Evolutionary conservation across 2,888 invertebrate species (phyloP).

Genomic region (Cephus pygmeus): DNA sequence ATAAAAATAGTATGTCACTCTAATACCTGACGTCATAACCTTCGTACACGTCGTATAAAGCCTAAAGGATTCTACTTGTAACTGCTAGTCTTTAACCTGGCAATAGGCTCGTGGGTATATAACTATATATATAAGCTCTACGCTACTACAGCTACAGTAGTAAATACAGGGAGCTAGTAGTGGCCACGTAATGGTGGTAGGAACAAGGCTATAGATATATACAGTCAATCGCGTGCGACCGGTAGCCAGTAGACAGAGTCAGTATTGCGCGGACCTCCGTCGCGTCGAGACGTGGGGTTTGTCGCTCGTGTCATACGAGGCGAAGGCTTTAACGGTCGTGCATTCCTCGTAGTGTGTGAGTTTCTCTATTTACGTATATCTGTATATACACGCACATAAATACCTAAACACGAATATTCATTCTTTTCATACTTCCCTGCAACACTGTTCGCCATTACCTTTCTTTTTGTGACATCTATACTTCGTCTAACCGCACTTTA

Average conservation of each 20-base stretch:
- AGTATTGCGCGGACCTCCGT: constrained; percentile 61
- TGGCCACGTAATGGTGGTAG: not conserved
- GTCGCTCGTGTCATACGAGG: not conserved
- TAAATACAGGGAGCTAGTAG: not conserved
- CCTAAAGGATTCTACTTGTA: not conserved
- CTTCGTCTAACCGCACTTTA: not conserved
- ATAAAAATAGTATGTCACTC: not conserved
- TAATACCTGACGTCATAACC: not conserved
- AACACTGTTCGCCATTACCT: not conserved
- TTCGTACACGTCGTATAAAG: not conserved
- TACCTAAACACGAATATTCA: constrained; percentile 9
- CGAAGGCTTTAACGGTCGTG: not conserved
- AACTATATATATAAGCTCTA: not conserved
- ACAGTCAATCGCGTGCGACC: constrained; percentile 1
- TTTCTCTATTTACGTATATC: not conserved
- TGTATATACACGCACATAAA: not conserved
- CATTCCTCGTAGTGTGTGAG: constrained; percentile 4
- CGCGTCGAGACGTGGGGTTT: constrained; percentile 51
- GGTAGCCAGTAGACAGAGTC: constrained; percentile 46
- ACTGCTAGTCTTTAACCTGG: not conserved
- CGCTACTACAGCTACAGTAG: not conserved
- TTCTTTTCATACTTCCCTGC: not conserved
- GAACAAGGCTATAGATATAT: not conserved
- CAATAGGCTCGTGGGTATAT: not conserved
- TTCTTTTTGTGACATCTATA: not conserved